Base-by-base conservation (phyloP, 1,140 invertebrate species). In the Brachionus paranguensis region DNA sequence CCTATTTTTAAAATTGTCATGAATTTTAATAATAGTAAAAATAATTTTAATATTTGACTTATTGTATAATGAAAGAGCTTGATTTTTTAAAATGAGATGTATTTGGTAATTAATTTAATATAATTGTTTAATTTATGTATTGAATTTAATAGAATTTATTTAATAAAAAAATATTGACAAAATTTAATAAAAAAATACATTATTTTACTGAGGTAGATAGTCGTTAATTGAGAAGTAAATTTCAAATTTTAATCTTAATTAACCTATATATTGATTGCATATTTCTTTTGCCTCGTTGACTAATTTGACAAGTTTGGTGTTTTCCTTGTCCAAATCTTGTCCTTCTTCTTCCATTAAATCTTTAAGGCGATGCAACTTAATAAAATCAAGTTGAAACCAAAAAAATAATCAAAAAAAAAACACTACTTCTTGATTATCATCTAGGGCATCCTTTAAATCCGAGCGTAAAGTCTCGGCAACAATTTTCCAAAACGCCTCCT, bases 301-400 rank as follows among this genome's bases (percentile, higher is more conserved):
- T 7, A 81, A 41, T 64, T 64, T 68, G 1, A 60, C 33, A 27
- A 81, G 41, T 64, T 68, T 60, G 1, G 33, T 64, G 17, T 81
- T 60, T 64, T 68, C 53, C 6, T 81, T 60, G 12, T 64, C 20
- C 53, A 81, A 68, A 29, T 81, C 78, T 60, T 64, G 33, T 7
- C 60, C 60, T 45, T 81, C 78, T 43, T 68, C 53, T 68, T 81
- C 78, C 53, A 81, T 81, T 47, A 64, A 41, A 12, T 81, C 78
- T 37, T 81, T 81, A 3, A 81, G 53, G 1, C 17, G 20, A 14
- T 81, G 78, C 20, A 81, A 27, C 78, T 81, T 8, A 29, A 64
- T n/a, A n/a, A 6, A 81, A 68, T 64, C 6, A 68, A 27, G 2
- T 55, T 12, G 3, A 64, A 37, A n/a, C 1, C n/a, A 2, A 8